Base-by-base conservation (phyloP, 2,888 invertebrate genomes). In the Allolobophora icterica region DNA sequence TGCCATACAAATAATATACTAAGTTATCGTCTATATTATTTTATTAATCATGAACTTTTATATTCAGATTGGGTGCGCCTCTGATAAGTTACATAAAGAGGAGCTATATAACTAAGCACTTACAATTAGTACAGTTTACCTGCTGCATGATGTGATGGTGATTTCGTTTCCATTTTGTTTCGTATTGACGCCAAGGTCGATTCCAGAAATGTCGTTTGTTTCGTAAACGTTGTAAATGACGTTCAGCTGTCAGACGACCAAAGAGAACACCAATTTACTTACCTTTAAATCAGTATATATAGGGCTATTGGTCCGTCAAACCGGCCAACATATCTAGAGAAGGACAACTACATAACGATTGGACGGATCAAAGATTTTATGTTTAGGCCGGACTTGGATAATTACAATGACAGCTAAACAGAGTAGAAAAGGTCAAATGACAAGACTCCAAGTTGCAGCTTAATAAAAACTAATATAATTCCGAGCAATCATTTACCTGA, bases 141-240 rank as follows among this genome's bases (percentile, higher is more conserved):
- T 87, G 87, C 87, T 87, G 87, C 87, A 87, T 87, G 87, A 19
- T 34, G 21, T 30, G 38, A 87, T 87, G 38, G 87, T 87, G 24
- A 87, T 87, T 87, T 87, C 19, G 35, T 87, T 87, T 87, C 87
- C 87, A 24, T 35, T 17, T 35, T 33, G 35, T 87, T 0, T 35
- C 34, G 24, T 38, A 2, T 34, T 38, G 87, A 87, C 38, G 21
- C 5, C 6, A 38, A 87, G 35, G 19, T 87, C n/a, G 34, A 87
- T 87, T 6, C 19, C 38, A 35, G 87, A 87, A 35, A 17, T 35
- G 87, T 38, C 87, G 6, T 87, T 17, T 33, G 87, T 87, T 24
- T 87, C 17, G 34, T 34, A 87, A 38, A 87, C 87, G 38, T 87
- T 87, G 87, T 87, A 87, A n/a, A n/a, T 87, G 21, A 17, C 87